These are phyloP conservation scores for Opisthocomus hoazin DNA, from an alignment of 2,113 vertebrate species.

Conservation along the genomic window DNA sequence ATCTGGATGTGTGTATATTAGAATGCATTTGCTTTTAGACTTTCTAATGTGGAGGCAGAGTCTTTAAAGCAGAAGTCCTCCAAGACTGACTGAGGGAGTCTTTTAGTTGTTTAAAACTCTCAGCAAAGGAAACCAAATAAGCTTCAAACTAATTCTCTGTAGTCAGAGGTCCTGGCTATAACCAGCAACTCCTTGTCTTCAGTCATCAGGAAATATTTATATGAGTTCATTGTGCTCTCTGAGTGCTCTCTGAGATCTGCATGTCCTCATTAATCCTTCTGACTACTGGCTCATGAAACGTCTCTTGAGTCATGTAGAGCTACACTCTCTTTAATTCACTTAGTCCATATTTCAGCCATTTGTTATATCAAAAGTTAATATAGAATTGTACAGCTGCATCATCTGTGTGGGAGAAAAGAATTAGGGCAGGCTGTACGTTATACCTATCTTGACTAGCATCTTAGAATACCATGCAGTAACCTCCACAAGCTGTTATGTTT, in stretches of 20 bases:
- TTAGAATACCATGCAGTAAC: neutral
- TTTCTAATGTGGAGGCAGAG: neutral
- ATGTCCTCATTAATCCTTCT: conserved; percentile 40
- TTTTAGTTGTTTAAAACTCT: neutral
- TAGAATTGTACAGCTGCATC: neutral
- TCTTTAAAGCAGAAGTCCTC: neutral
- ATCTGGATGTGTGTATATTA: neutral
- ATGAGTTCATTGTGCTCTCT: conserved; percentile 21
- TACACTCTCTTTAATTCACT: neutral
- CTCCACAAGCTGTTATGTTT: neutral
- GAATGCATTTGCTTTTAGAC: neutral
- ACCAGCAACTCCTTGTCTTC: neutral
- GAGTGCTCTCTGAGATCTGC: conserved; percentile 9
- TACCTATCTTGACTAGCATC: neutral
- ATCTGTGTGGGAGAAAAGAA: neutral
- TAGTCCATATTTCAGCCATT: neutral
- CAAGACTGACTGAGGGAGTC: neutral
- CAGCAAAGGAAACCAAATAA: neutral
- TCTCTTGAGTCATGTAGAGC: neutral
- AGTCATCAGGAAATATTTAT: conserved; percentile 38
- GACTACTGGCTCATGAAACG: neutral
- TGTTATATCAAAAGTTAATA: neutral
- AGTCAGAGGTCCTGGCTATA: neutral
- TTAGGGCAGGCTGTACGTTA: neutral
- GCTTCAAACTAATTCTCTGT: neutral